Base-by-base conservation (phyloP, 2,888 invertebrate species). In the Dusona sp. region DNA sequence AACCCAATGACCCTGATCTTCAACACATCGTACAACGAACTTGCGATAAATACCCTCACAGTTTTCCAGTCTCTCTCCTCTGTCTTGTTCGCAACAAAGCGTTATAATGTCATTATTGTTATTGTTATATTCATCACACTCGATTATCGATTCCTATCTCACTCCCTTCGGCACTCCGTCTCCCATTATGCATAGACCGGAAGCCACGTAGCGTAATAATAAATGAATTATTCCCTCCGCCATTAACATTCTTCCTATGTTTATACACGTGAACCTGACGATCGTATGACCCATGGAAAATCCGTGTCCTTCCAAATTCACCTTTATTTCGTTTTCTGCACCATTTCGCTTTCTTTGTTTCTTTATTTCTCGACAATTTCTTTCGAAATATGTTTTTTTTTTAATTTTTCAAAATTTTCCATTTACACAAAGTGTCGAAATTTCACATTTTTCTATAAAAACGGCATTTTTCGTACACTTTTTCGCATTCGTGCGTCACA, bases 11-110 rank as follows among this genome's bases (percentile, higher is more conserved):
- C 84, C 79, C 64, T 82, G 84, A 82, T 77, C 82, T 84, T 87
- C 57, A 38, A 33, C 42, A 19, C 79, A 79, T 82, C 78, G 84
- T 61, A 79, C 87, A 84, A 84, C 75, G 82, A 87, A 82, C 84
- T 84, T 77, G 68, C 42, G 11, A 65, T 78, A 68, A 70, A 79
- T 45, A 64, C 65, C 45, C 68, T 68, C 78, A 45, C 22, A 45
- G 22, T 65, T 38, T 48, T 51, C 19, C 51, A 7, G 38, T 73
- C 33, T 33, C 51, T 45, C 68, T 19, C 42, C 13, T 38, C 29
- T 29, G 22, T 72, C 19, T 48, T 8, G 33, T 51, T 48, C n/a
- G 19, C 29, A 42, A 54, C 7, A 38, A 11, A 42, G 48, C 67
- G 9, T 67, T 36, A 67, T 67, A 67, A n/a, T 67, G 11, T 51